Evolutionary conservation across 2,113 vertebrate genomes (phyloP).

Genomic region (Leptobrachium ailaonicum): DNA sequence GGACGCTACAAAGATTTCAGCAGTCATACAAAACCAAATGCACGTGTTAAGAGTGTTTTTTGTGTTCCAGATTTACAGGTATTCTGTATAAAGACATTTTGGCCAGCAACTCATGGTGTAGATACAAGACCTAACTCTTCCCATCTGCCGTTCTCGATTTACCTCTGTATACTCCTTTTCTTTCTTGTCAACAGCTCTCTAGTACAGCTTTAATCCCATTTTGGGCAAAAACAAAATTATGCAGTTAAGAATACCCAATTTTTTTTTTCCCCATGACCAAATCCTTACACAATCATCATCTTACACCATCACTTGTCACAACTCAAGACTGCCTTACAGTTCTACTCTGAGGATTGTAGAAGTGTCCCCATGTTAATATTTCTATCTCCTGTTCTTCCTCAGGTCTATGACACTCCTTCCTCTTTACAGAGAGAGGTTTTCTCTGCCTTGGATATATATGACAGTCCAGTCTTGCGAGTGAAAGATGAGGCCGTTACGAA

Average conservation of each 20-base stretch:
- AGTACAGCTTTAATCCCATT: not conserved
- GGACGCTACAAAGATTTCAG: not conserved
- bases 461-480: slow-evolving; percentile 58
- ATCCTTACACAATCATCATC: too few relatives aligned
- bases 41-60: not conserved
- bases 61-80: not conserved
- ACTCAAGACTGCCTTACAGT: too few relatives aligned
- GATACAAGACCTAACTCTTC: not conserved
- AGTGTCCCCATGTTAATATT: not conserved
- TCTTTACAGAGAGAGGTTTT: slow-evolving; percentile 56
- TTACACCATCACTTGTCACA: too few relatives aligned
- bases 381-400: not conserved
- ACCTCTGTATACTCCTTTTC: not conserved
- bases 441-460: slow-evolving; percentile 58
- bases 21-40: not conserved
- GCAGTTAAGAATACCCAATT: not conserved
- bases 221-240: not conserved
- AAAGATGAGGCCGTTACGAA: slow-evolving; percentile 43
- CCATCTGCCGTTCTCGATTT: not conserved
- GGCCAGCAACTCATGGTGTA: not conserved
- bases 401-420: slow-evolving; percentile 80
- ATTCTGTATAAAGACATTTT: not conserved
- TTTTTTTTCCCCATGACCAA: not conserved
- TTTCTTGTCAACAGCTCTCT: too few relatives aligned
- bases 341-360: not conserved